Evolutionary conservation across 2,888 invertebrate species (phyloP), one percentile per base, ranked within the genome.

Genomic region (Thelaira solivaga): DNA sequence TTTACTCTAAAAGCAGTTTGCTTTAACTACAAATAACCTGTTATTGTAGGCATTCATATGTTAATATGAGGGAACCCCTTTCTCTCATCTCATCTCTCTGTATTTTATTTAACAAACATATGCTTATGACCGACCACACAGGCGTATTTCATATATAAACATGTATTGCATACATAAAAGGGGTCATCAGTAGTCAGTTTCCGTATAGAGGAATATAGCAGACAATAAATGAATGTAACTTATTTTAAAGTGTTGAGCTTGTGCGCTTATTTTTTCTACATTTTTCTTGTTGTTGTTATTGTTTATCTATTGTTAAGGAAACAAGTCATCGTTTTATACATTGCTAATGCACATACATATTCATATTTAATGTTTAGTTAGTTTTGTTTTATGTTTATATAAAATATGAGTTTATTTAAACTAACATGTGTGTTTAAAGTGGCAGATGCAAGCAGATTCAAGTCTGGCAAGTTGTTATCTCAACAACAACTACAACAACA

Each of bases 1-100:
- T 43, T 69, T 34, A 64, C 65, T 65, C n/a, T n/a, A n/a, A n/a
- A n/a, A n/a, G n/a, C n/a, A n/a, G n/a, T n/a, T n/a, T n/a, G 26
- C 29, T 49, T 39, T 26, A 59, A 31, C 39, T 51, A 65, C 65
- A 67, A 72, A 67, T 59, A 67, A 73, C 49, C 57, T 65, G 73
- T 65, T 59, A 65, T 57, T 59, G 59, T 59, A 72, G 20, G 47
- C 13, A 43, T 57, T 22, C 41, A 45, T 24, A 16, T 41, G 13
- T 43, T 4, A 11, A 22, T 47, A 45, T 36, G 13, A 31, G 16
- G n/a, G n/a, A n/a, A n/a, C n/a, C n/a, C n/a, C n/a, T n/a, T n/a
- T n/a, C n/a, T n/a, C 31, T 4, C 7, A n/a, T 45, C 20, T 10
- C 16, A 4, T 67, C 31, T 45, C 20, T 59, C 31, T 45, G 26